These are phyloP conservation scores for Elymnias hypermnestra DNA, from an alignment of 1,140 invertebrate species.

Conservation along the genomic window DNA sequence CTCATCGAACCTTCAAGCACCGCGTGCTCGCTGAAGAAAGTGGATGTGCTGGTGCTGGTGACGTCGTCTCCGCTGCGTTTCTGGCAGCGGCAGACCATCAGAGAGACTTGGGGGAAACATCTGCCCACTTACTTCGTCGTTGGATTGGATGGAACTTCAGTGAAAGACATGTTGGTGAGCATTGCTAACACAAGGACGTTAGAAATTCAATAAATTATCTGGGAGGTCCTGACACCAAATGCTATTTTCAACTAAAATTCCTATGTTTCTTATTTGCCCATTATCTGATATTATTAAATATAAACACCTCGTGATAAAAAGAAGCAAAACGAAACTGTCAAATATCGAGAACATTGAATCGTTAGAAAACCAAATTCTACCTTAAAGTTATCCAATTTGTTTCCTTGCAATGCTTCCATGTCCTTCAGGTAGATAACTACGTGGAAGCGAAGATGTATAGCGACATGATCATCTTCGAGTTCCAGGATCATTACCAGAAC, in stretches of 20 bases:
- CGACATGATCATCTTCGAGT: constrained; percentile 77
- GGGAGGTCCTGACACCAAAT: too few relatives aligned
- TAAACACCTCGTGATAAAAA: too few relatives aligned
- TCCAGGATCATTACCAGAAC: constrained; percentile 86
- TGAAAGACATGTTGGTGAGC: constrained; percentile 23
- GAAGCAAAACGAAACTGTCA: too few relatives aligned
- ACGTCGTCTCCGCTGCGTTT: constrained; percentile 79
- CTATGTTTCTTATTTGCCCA: too few relatives aligned
- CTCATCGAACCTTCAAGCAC: constrained; percentile 42
- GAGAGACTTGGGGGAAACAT: constrained; percentile 80
- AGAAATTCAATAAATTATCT: too few relatives aligned
- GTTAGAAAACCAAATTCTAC: too few relatives aligned
- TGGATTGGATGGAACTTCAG: constrained; percentile 71
- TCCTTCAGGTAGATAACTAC: constrained; percentile 52
- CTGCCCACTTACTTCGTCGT: constrained; percentile 78
- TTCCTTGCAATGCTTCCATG: too few relatives aligned
- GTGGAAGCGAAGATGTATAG: constrained; percentile 52
- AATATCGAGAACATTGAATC: too few relatives aligned
- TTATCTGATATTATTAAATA: too few relatives aligned
- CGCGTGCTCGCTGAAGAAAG: constrained; percentile 20
- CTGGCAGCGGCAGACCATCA: constrained; percentile 76
- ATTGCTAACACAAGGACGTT: too few relatives aligned
- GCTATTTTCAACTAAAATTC: too few relatives aligned
- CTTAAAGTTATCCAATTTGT: too few relatives aligned
- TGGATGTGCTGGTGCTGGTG: constrained; percentile 77